Conservation (phyloP, 2,797 vertebrate species). For the Oreonectes daqikongensis region DNA sequence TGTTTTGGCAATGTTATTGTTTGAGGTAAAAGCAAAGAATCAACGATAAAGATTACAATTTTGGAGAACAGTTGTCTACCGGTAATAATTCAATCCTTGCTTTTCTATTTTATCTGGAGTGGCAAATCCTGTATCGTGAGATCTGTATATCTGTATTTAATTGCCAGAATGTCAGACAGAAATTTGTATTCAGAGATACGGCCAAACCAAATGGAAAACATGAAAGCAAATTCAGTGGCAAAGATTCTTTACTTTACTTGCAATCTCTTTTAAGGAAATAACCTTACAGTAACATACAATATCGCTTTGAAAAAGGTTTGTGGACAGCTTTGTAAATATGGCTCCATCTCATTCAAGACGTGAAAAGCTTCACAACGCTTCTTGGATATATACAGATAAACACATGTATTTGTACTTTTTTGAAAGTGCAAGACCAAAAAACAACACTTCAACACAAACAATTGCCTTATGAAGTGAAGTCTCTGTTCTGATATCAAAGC, state of each 20-base stretch:
- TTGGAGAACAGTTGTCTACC: constrained; percentile 71
- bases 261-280: constrained; percentile 64
- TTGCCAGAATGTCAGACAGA: constrained; percentile 66
- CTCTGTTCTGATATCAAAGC: constrained; percentile 80
- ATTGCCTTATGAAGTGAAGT: constrained; percentile 80
- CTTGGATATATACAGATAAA: constrained; percentile 62
- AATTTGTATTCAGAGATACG: constrained; percentile 74
- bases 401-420: constrained; percentile 59
- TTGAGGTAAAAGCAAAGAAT: constrained; percentile 38
- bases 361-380: constrained; percentile 79
- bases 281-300: constrained; percentile 44
- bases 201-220: constrained; percentile 71
- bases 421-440: constrained; percentile 76
- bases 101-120: constrained; percentile 74
- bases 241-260: constrained; percentile 64
- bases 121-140: constrained; percentile 67
- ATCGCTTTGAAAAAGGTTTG: constrained; percentile 63
- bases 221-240: constrained; percentile 66
- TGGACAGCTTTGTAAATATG: constrained; percentile 79
- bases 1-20: constrained; percentile 47
- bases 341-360: constrained; percentile 77
- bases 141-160: constrained; percentile 73
- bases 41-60: constrained; percentile 1
- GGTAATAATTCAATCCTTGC: constrained; percentile 71
- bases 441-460: constrained; percentile 68